Evolutionary conservation across 2,888 invertebrate genomes (phyloP), one percentile per base, ranked within the genome.

Genomic region (Ferdinandea cuprea): DNA sequence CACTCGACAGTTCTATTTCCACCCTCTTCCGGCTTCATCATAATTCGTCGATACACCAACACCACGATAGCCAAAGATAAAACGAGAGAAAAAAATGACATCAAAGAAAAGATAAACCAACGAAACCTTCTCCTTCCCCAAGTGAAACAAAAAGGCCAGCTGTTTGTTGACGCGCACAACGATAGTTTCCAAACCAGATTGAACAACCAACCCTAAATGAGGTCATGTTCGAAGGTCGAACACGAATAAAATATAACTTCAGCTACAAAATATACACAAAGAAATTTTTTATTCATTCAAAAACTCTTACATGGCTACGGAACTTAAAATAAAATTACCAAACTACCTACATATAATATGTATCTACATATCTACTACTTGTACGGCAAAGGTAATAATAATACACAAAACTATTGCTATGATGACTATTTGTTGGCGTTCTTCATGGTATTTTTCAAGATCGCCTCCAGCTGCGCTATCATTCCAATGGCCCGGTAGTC

Each of bases 401-500:
- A 32, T 61, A 37, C 13, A 13, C 15, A n/a, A n/a, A n/a, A 65
- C 46, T 73, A 65, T 25, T 25, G 25, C 25, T 25, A 25, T 25
- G 25, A 25, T 58, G 56, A 44, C 59, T 68, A 32, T 35, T 32
- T 42, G 25, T 58, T 59, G 59, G 58, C 69, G 13, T 13, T 61
- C 17, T 35, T 17, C 54, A 66, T 73, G 19, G 63, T 15, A n/a
- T 54, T 65, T 4, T 5, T 58, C 3, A 68, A 63, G 65, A 89
- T 87, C 63, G 86, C 50, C 69, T 90, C 90, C 66, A 90, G 68
- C 69, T 90, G 90, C 1, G 90, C 89, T 19, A 90, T 87, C 63
- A 90, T 68, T 0, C 90, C 90, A 68, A 90, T 90, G 25, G 90
- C 90, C 8, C 90, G 88, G 65, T 88, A 90, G 44, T 90, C 89